phyloP scores from a whole-genome alignment of 2,113 vertebrate genomes.

The Triplophysa siluroides region DNA sequence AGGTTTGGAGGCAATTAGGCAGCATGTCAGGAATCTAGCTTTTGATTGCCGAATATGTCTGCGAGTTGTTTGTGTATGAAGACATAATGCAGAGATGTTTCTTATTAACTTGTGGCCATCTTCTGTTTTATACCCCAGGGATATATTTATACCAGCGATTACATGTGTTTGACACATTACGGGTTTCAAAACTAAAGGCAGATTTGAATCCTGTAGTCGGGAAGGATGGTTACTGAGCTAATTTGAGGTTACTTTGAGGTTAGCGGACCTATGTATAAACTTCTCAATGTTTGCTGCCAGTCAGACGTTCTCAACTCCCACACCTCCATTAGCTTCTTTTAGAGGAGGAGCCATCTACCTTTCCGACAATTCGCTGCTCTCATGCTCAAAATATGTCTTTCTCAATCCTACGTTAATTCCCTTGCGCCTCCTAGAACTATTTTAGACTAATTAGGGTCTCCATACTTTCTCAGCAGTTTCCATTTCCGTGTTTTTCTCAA shows the following conservation, averaged over 20 bases:
- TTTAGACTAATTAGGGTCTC: slow-evolving; percentile 54
- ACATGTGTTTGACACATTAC: neutral
- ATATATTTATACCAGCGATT: slow-evolving; percentile 11
- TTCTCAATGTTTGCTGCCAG: slow-evolving; percentile 13
- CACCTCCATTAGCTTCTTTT: slow-evolving; percentile 46
- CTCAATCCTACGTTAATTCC: slow-evolving; percentile 21
- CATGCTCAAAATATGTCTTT: slow-evolving; percentile 30
- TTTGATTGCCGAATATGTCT: slow-evolving; percentile 36
- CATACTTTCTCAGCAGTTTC: neutral
- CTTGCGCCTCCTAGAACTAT: slow-evolving; percentile 25
- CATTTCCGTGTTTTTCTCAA: neutral
- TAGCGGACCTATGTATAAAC: slow-evolving; percentile 16
- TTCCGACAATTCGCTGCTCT: slow-evolving; percentile 22
- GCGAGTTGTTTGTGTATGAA: slow-evolving; percentile 33
- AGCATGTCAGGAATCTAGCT: slow-evolving; percentile 22
- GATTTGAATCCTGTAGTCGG: neutral
- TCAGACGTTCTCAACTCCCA: slow-evolving; percentile 32
- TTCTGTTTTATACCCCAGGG: neutral
- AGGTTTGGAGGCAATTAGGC: slow-evolving; percentile 51
- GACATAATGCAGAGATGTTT: slow-evolving; percentile 14
- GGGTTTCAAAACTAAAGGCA: neutral
- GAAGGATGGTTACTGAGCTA: neutral
- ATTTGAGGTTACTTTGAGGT: slow-evolving; percentile 15
- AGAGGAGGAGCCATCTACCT: slow-evolving; percentile 21
- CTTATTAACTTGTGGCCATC: neutral